Evolutionary conservation across 2,888 invertebrate genomes (phyloP), one percentile per base, ranked within the genome.

Genomic region (Zele albiditarsus): DNA sequence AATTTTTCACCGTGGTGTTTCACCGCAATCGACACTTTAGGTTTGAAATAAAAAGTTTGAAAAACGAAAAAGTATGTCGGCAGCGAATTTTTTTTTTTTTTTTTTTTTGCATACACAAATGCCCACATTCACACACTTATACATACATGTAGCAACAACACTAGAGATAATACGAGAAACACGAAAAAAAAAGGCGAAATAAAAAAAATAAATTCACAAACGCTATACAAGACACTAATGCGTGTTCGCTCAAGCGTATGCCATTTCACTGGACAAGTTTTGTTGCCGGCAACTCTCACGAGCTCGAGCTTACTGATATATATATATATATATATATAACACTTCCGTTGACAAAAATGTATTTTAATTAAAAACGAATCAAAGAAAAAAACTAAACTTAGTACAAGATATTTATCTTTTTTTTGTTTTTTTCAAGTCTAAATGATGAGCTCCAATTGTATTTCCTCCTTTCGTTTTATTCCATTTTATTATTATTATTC

Each of bases 251-350:
- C 63, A 33, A 33, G 63, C 63, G 63, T 63, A 53, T 20, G 63
- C 31, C 33, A 60, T 63, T 63, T 63, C 63, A 63, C 63, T 63
- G 63, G 31, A 31, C 63, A 63, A 28, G 63, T 63, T 60, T 53
- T 46, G 46, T 20, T 53, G 20, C 20, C 23, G 53, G 20, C 53
- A 53, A 53, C 53, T 53, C 53, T 53, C 53, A 53, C 53, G 53
- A n/a, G 53, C 53, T 5, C 10, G 20, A 53, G 20, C 20, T 53
- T 8, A 53, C 20, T n/a, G 20, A 53, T 53, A 20, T 53, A 20
- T 20, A 8, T n/a, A 53, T n/a, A 33, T 42, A 42, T 42, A 20
- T n/a, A 23, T n/a, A 53, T 53, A 53, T 8, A 53, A 1, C 4
- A 6, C 5, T 20, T 53, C 20, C 6, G 53, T 53, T 53, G 53